Percentiles rank a stretch among this genome's conserved stretches.
phyloP scores from a whole-genome alignment of 2,113 vertebrate species.

The Cryptoleucopteryx plumbea region DNA sequence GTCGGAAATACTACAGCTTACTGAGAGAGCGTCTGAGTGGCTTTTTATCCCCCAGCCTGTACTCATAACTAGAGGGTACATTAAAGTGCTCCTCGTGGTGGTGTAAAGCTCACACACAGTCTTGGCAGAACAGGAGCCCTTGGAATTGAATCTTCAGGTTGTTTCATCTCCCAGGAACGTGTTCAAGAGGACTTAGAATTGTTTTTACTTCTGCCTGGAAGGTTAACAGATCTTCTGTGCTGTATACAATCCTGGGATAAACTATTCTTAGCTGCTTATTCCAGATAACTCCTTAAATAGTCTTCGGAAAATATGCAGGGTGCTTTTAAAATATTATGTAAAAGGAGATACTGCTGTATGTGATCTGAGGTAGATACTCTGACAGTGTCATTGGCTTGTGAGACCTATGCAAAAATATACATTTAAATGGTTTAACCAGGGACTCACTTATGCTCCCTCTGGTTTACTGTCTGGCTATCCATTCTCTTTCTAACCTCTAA shows the following conservation, averaged over 20 bases:
- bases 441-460: not conserved
- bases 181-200: slow-evolving; percentile 16
- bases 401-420: not conserved
- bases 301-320: not conserved
- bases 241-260: slow-evolving; percentile 19
- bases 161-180: slow-evolving; percentile 50
- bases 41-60: not conserved
- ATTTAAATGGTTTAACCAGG: not conserved
- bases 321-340: not conserved
- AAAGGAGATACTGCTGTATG: not conserved
- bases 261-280: slow-evolving; percentile 43
- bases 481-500: not conserved
- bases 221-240: slow-evolving; percentile 27
- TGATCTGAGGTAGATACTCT: not conserved
- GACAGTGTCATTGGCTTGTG: not conserved
- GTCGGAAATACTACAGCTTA: not conserved
- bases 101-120: not conserved
- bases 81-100: not conserved
- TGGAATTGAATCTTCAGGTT: slow-evolving; percentile 25
- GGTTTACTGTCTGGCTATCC: not conserved
- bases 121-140: not conserved
- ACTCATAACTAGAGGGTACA: not conserved
- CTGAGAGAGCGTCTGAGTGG: not conserved
- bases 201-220: slow-evolving; percentile 47
- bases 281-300: slow-evolving; percentile 60